Base-by-base conservation (phyloP, 2,113 vertebrate species). In the Vidua macroura region DNA sequence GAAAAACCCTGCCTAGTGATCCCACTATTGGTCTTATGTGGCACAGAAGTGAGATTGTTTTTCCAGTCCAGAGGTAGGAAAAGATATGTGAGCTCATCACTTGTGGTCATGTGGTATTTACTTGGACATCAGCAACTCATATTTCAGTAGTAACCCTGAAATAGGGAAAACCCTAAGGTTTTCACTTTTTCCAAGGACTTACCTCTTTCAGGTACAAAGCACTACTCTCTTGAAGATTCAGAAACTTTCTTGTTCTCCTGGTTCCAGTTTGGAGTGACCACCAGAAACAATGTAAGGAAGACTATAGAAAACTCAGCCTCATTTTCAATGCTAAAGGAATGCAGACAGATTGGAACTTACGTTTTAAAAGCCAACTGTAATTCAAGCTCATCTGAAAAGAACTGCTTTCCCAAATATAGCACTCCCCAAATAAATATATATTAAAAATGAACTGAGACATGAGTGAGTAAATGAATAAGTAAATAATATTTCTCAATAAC, bases 381-480 rank as follows among this genome's bases (percentile, higher is more conserved):
- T 62, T 74, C 44, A 72, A 78, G 7, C 3, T 82, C 9, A 51
- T 30, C 39, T 86, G 28, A 70, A 69, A 19, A 58, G 16, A 43
- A 30, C 15, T 53, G 13, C 16, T 13, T 62, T 82, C 43, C 39
- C 55, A 41, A 86, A 70, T 30, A 74, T 6, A 70, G 1, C 6
- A 53, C 1, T 6, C 10, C 11, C 1, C 1, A 0, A 30, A 69
- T 67, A 76, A 33, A 17, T 6, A 10, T 17, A 46, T 56, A 27
- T 68, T 85, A 46, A 74, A 91, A 84, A 78, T 66, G 1, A 74
- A 12, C 25, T 74, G 9, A 62, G 59, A 70, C 10, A 63, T 1
- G 1, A 49, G 15, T 37, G 23, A 58, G 5, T 49, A 41, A 70
- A 83, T 52, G 2, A 73, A 33, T 39, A 23, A 66, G 58, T 69